A percentile compares a stretch with the other conserved stretches of the same genome.
Evolutionary conservation across 2,797 vertebrate genomes (phyloP).

Genomic region (Danio tinwini): DNA sequence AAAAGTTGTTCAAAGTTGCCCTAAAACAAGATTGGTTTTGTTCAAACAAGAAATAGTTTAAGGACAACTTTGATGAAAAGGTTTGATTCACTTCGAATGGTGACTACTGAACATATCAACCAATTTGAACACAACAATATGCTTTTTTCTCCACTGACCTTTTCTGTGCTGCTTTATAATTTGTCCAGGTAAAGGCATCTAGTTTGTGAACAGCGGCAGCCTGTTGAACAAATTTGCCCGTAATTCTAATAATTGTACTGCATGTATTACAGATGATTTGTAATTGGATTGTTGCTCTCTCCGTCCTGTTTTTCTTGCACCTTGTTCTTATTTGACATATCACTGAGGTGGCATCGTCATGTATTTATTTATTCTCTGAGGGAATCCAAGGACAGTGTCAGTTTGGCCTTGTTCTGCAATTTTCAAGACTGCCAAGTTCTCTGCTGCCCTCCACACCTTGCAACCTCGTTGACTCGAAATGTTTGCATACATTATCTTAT

Average conservation of each 20-base stretch:
- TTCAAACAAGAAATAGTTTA: no score
- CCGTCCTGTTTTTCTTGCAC: not conserved
- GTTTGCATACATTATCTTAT: slow-evolving; percentile 61
- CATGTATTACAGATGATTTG: not conserved
- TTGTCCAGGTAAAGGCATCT: not conserved
- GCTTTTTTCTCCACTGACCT: not conserved
- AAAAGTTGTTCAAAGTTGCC: no score
- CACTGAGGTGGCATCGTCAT: not conserved
- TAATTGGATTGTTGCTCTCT: not conserved
- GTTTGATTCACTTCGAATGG: no score
- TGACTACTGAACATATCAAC: not conserved
- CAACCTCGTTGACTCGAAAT: slow-evolving; percentile 25
- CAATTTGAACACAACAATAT: no score
- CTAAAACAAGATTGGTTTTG: no score
- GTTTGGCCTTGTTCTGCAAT: slow-evolving; percentile 14
- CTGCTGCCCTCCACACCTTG: slow-evolving; percentile 7
- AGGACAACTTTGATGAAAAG: no score
- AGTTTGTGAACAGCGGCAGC: not conserved
- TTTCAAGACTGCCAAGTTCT: slow-evolving; percentile 10
- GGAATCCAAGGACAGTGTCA: slow-evolving; percentile 15
- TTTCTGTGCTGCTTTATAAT: not conserved
- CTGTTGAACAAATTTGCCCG: not conserved
- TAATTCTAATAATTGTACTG: not conserved
- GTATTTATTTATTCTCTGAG: not conserved
- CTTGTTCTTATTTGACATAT: not conserved